Evolutionary conservation across 2,888 invertebrate genomes (phyloP), one percentile per base, ranked within the genome.

Genomic region (Sarcophaga variegata): DNA sequence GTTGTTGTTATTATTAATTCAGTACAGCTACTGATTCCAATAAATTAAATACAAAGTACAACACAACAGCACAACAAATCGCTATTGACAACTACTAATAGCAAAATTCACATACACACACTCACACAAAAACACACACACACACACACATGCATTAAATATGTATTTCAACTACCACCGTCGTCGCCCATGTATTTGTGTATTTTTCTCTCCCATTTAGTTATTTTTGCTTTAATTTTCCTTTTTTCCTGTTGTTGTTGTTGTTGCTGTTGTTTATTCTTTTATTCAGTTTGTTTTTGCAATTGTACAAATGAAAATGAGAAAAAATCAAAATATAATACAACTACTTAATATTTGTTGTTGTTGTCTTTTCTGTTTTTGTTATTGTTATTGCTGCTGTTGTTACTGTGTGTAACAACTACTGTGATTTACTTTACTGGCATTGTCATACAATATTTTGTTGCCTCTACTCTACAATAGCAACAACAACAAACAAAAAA

Each of bases 401-500:
- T 37, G 37, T 37, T 37, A 37, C 37, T 37, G 37, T 37, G 75
- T 78, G 77, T 81, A 77, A 69, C 71, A 62, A 47, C 81, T 63
- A 67, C 85, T 82, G 81, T 87, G 84, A 81, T 84, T 84, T 87
- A 87, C 59, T 78, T 81, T 84, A 64, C 66, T 84, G 66, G n/a
- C 78, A 82, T 78, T 84, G 77, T 84, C 66, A 67, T 81, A 76
- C 79, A 81, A 76, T 66, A 70, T 78, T 74, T 85, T 78, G 64
- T 72, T 78, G 79, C 75, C 63, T n/a, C 75, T 59, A 54, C 54
- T 14, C 54, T 37, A 81, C 75, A 81, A 81, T 71, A 84, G 72
- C 59, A 80, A 69, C 67, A 12, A 37, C 70, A 69, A 49, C 27
- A 64, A 54, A 54, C 14, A 54, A 54, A 54, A 54, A 54, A 47